Conservation (phyloP, 2,888 invertebrate genomes). For the Hyposoter didymator region DNA sequence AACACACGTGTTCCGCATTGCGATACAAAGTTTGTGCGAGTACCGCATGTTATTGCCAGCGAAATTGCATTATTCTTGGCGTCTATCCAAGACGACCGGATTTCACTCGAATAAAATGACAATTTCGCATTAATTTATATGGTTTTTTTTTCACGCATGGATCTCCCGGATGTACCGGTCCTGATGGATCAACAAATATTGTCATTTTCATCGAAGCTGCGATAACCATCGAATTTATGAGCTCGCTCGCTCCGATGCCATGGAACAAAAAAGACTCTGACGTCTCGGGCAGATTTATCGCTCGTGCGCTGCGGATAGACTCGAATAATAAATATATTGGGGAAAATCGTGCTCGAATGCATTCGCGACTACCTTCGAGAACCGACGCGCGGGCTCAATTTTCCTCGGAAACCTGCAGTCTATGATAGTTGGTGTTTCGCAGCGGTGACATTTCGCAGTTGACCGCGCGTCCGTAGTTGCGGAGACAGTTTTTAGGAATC, state of each 20-base stretch:
- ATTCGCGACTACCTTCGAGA: neutral
- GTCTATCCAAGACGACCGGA: neutral
- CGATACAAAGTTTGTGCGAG: neutral
- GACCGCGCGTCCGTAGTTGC: no score
- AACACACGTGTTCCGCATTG: neutral
- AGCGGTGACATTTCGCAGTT: no score
- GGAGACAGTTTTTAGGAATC: slow-evolving; percentile 28
- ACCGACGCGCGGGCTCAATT: neutral
- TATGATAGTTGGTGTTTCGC: no score
- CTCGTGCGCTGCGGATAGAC: neutral
- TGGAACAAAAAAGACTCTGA: neutral
- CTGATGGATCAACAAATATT: neutral
- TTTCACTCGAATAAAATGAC: neutral
- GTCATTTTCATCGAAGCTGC: neutral
- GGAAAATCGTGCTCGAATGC: neutral
- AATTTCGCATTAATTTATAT: neutral
- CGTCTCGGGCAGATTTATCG: slow-evolving; percentile 22
- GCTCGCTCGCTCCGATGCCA: neutral
- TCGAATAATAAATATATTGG: slow-evolving; percentile 12
- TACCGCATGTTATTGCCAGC: neutral
- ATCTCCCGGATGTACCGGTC: neutral
- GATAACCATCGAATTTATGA: slow-evolving; percentile 20
- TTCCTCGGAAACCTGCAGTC: neutral
- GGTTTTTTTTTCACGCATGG: neutral
- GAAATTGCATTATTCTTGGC: neutral